A percentile compares a stretch with the other conserved stretches of the same genome.
phyloP scores from a whole-genome alignment of 2,888 invertebrate species.

The Scaeva pyrastri region DNA sequence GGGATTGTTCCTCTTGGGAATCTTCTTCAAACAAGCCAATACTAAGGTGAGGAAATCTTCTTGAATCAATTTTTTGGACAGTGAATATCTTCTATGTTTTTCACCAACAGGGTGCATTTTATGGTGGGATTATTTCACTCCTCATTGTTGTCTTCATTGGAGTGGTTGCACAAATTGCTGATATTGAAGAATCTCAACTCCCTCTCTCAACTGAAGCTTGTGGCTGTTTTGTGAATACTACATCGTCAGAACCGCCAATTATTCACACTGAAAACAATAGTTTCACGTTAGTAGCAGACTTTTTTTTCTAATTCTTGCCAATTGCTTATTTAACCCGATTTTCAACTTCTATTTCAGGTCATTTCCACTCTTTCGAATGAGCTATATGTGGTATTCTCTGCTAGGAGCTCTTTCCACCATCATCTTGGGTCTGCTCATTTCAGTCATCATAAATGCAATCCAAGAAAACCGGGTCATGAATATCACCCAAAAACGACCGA shows the following conservation, averaged over 20 bases:
- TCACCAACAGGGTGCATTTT: conserved; percentile 81
- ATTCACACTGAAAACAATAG: conserved; percentile 18
- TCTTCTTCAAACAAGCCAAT: conserved; percentile 95
- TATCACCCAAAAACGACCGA: conserved; percentile 78
- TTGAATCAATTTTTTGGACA: background rate
- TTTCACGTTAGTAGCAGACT: conserved; percentile 59
- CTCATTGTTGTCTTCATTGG: conserved; percentile 82
- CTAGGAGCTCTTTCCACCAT: conserved; percentile 91
- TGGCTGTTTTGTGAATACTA: conserved; percentile 81
- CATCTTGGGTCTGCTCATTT: conserved; percentile 89
- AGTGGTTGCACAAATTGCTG: conserved; percentile 81
- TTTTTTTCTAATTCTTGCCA: conserved; percentile 16
- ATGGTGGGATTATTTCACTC: conserved; percentile 82
- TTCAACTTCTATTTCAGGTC: conserved; percentile 77
- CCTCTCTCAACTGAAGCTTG: conserved; percentile 80
- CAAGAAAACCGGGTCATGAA: conserved; percentile 80
- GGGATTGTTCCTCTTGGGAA: conserved; percentile 94
- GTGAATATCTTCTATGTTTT: background rate
- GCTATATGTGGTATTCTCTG: conserved; percentile 95
- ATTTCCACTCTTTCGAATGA: conserved; percentile 88
- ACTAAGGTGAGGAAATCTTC: conserved; percentile 86
- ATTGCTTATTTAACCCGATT: background rate
- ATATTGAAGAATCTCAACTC: conserved; percentile 78
- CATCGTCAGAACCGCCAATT: conserved; percentile 51
- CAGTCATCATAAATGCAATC: conserved; percentile 86